phyloP scores from a whole-genome alignment of 1,140 invertebrate genomes.

The Micrasema minimum region DNA sequence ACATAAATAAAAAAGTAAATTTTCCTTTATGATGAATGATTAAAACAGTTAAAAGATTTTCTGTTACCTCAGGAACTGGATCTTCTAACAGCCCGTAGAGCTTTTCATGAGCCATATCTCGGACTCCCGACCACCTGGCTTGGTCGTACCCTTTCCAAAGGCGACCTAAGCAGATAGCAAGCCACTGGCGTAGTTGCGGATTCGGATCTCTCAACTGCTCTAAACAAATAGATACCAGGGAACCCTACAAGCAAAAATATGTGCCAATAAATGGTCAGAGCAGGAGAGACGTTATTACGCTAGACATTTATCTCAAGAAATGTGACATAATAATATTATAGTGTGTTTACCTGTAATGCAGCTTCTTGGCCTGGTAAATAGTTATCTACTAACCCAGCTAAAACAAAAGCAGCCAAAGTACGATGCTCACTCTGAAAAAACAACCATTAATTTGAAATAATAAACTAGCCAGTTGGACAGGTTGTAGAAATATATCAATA shows the following conservation, averaged over 20 bases:
- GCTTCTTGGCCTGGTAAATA: constrained; percentile 88
- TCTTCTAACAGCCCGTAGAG: constrained; percentile 83
- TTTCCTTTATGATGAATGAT: no score
- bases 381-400: constrained; percentile 92
- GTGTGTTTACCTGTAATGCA: constrained; percentile 69
- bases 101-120: constrained; percentile 97
- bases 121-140: constrained; percentile 94
- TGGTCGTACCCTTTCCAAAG: constrained; percentile 94
- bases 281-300: not conserved
- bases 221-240: constrained; percentile 88
- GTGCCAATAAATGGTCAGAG: not conserved
- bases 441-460: no score
- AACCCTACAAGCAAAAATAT: constrained; percentile 70
- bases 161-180: constrained; percentile 91
- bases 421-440: constrained; percentile 80
- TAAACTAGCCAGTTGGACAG: no score
- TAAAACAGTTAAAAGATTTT: no score
- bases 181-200: constrained; percentile 86
- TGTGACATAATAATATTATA: not conserved
- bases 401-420: constrained; percentile 90
- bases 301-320: not conserved
- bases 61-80: constrained; percentile 82
- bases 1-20: no score
- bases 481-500: no score
- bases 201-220: constrained; percentile 76